These are phyloP conservation scores for Nymphalis urticae DNA, from an alignment of 2,888 invertebrate genomes.

Conservation along the genomic window DNA sequence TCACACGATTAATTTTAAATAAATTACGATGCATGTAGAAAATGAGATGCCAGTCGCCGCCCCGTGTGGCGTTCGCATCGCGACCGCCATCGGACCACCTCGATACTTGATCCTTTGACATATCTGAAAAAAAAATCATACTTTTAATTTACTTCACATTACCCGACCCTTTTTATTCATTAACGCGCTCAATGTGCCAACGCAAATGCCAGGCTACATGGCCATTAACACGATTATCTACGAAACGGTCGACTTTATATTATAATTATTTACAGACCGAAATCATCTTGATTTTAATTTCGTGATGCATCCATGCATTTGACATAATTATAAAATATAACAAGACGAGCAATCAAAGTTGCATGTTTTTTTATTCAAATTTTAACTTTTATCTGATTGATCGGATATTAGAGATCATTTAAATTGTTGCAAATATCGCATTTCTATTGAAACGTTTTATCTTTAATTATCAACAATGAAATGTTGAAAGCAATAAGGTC, in stretches of 20 bases:
- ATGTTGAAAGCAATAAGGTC: not conserved
- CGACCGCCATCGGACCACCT: conserved; percentile 56
- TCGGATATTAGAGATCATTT: not conserved
- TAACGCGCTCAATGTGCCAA: conserved; percentile 40
- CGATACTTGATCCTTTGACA: conserved; percentile 51
- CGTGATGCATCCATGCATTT: conserved; percentile 17
- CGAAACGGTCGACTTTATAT: conserved; percentile 35
- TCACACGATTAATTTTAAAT: conserved; percentile 73
- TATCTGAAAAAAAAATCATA: conserved; percentile 42
- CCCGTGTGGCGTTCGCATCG: conserved; percentile 57
- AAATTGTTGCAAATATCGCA: too few relatives aligned
- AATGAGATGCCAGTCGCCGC: conserved; percentile 58
- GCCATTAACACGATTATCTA: conserved; percentile 43
- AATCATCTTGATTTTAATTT: conserved; percentile 32
- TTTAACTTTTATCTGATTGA: not conserved
- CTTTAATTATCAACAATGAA: not conserved
- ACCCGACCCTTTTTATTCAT: conserved; percentile 38
- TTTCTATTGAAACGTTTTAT: not conserved
- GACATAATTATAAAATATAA: conserved; percentile 13
- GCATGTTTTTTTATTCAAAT: conserved; percentile 1
- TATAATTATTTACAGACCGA: conserved; percentile 39
- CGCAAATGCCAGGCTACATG: conserved; percentile 38
- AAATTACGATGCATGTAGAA: conserved; percentile 56
- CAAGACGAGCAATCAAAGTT: not conserved
- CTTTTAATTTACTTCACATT: conserved; percentile 39